Conservation (phyloP, 2,888 invertebrate genomes). For the Ellobium chinense region DNA sequence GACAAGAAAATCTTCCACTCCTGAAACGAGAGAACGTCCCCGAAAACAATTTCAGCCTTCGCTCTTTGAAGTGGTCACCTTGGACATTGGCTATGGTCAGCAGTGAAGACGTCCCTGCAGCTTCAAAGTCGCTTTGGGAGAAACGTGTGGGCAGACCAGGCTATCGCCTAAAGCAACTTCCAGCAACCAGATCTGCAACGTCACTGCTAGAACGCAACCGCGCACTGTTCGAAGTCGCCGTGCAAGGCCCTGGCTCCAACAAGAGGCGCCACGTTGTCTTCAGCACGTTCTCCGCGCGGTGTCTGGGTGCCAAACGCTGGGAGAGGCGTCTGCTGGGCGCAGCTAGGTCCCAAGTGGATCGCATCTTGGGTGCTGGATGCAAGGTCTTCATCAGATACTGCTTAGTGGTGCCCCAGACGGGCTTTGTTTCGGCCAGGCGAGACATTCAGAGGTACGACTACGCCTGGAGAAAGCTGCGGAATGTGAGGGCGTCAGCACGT, state of each 20-base stretch:
- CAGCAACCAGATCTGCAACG: neutral
- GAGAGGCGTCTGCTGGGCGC: neutral
- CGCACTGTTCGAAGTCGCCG: constrained; percentile 30
- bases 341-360: neutral
- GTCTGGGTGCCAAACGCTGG: constrained; percentile 11
- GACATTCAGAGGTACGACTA: constrained; percentile 24
- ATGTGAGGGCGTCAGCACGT: neutral
- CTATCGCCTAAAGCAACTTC: constrained; percentile 4
- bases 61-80: constrained; percentile 58
- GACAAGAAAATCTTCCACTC: constrained; percentile 20
- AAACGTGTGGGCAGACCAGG: constrained; percentile 11
- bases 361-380: neutral
- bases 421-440: neutral
- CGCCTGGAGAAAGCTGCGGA: constrained; percentile 11
- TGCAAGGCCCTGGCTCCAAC: neutral
- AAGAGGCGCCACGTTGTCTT: constrained; percentile 19
- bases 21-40: constrained; percentile 58
- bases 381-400: constrained; percentile 6
- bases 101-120: neutral
- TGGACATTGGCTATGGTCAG: constrained; percentile 59
- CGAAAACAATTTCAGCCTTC: constrained; percentile 56
- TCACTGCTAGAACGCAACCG: neutral
- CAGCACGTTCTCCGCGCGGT: neutral
- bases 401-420: neutral
- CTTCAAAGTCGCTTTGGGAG: neutral